Evolutionary conservation across 2,888 invertebrate species (phyloP), one percentile per base, ranked within the genome.

Genomic region (Girardia tigrina): DNA sequence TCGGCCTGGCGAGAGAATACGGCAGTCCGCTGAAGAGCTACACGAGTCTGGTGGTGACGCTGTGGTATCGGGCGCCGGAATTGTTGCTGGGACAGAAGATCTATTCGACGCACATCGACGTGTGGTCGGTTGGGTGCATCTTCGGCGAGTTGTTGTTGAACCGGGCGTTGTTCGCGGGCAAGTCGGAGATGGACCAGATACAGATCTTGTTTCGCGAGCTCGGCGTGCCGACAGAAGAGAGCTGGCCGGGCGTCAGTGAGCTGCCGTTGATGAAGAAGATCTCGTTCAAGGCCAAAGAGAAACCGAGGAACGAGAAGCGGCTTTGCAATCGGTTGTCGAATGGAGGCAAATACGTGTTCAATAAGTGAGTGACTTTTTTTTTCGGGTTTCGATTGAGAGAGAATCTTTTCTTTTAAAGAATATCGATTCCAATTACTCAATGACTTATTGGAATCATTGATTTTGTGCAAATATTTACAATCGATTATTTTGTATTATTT

Each of bases 41-140:
- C 85, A 98, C 98, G 0, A 92, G 94, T 0, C 88, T 98, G 75
- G 97, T 99, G 16, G 98, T 98, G 0, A 98, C 98, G 0, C 86
- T 97, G 70, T 99, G 97, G 97, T 99, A 98, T 85, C 88, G 98
- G 75, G 91, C 97, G 0, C 97, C 97, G 0, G 98, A 98, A 84
- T 86, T 98, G 75, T 86, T 98, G 56, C 88, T 98, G 4, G 92
- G 94, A n/a, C 26, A 74, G 74, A 77, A 85, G 84, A 90, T 91
- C 84, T 98, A 98, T 85, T 94, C 95, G 0, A 94, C 93, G 0
- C 91, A 92, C 0, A 91, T 98, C 76, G 98, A 98, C 84, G 89
- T 98, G 86, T 98, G 98, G 98, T 89, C 89, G 1, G 91, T 91
- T 20, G 98, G 98, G 1, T 98, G 97, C 83, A 97, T 98, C 80